These are phyloP conservation scores for Manacus vitellinus DNA, from an alignment of 2,113 vertebrate genomes.

Conservation along the genomic window DNA sequence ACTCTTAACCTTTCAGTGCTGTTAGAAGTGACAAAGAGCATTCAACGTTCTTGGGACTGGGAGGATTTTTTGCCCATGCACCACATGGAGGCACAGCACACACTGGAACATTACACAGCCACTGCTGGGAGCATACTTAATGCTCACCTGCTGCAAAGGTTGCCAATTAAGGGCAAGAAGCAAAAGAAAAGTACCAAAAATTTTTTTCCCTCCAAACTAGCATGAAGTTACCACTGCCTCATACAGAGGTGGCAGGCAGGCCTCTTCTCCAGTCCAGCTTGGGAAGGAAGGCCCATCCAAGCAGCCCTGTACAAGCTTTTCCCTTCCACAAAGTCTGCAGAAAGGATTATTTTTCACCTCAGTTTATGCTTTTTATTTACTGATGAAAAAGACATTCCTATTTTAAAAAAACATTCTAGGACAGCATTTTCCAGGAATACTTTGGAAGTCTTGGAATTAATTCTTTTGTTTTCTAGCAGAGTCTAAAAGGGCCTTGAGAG, in stretches of 20 bases:
- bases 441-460: background rate
- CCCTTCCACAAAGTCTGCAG: background rate
- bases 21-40: background rate
- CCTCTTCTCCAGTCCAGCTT: background rate
- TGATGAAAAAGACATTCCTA: background rate
- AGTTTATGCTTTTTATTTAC: background rate
- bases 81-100: background rate
- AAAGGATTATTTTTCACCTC: background rate
- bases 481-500: background rate
- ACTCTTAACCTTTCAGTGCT: background rate
- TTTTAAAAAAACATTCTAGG: background rate
- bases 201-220: fast-evolving
- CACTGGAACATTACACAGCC: fast-evolving
- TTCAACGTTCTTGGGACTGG: background rate
- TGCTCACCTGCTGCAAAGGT: background rate
- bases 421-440: background rate
- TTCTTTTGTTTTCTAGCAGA: background rate
- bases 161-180: background rate
- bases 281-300: background rate
- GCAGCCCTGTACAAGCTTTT: background rate
- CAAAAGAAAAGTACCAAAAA: background rate
- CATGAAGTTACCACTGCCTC: background rate
- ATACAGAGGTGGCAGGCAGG: background rate
- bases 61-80: background rate
- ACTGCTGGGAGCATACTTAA: background rate